phyloP scores from a whole-genome alignment of 2,888 invertebrate genomes.

The Orchestes rusci region DNA sequence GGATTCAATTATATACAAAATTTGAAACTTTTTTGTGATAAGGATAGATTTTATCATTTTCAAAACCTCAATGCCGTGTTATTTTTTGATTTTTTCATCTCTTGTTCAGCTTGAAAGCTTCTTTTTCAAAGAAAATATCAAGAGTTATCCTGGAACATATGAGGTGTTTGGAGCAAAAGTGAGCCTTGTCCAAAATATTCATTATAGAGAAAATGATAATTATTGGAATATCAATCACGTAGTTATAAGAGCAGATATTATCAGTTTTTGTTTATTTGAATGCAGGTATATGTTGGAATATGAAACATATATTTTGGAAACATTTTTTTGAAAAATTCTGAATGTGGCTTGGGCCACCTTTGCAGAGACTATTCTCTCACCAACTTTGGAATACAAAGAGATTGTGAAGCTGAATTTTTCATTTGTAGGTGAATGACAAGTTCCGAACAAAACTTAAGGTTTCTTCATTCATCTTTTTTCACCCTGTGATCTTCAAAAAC shows the following conservation, averaged over 20 bases:
- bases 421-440: not conserved
- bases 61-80: no score
- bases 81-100: no score
- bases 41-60: no score
- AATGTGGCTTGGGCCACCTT: no score
- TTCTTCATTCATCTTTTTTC: not conserved
- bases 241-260: not conserved
- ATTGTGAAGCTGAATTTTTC: not conserved
- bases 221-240: not conserved
- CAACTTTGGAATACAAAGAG: not conserved
- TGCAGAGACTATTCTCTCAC: not conserved
- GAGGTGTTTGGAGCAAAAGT: not conserved
- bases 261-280: not conserved
- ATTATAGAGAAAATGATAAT: not conserved
- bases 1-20: no score
- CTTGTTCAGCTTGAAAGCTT: no score
- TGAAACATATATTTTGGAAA: not conserved
- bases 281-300: not conserved
- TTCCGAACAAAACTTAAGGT: not conserved
- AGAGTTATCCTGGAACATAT: no score
- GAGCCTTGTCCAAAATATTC: not conserved
- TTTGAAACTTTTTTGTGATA: no score
- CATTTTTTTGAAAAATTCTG: not conserved
- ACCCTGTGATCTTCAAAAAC: slow-evolving; percentile 1
- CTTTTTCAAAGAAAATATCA: no score